phyloP scores from a whole-genome alignment of 2,888 invertebrate genomes.

The Napeogenes inachia region DNA sequence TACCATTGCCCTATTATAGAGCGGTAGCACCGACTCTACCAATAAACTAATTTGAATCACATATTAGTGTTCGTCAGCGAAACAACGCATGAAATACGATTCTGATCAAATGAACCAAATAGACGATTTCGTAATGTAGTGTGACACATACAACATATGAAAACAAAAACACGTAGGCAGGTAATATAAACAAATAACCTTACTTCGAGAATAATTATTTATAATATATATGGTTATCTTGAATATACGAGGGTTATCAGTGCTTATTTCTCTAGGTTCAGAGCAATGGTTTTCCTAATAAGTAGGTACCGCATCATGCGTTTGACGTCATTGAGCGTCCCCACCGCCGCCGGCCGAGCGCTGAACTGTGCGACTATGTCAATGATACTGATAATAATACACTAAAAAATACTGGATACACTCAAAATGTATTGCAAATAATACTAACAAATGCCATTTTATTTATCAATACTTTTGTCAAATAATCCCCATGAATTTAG shows the following conservation, averaged over 20 bases:
- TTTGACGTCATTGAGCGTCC: conserved; percentile 56
- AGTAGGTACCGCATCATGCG: conserved; percentile 49
- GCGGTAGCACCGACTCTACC: conserved; percentile 33
- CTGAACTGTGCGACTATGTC: conserved; percentile 65
- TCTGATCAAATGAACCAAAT: conserved; percentile 13
- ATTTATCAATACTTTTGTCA: not conserved
- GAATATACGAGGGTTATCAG: not conserved
- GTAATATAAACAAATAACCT: no score
- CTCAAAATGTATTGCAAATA: conserved; percentile 5
- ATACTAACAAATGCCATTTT: not conserved
- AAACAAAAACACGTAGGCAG: no score
- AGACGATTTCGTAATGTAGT: conserved; percentile 4
- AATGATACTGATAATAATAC: conserved; percentile 67
- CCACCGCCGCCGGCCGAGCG: conserved; percentile 39
- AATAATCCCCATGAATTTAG: no score
- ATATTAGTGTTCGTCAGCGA: conserved; percentile 33
- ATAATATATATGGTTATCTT: no score
- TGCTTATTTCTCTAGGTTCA: not conserved
- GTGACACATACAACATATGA: not conserved
- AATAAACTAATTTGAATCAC: conserved; percentile 46
- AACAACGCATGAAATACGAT: conserved; percentile 40
- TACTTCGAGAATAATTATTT: no score
- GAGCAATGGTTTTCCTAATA: not conserved
- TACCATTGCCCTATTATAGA: conserved; percentile 42
- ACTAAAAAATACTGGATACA: conserved; percentile 36